Percentiles rank a stretch among this genome's conserved stretches.
Evolutionary conservation across 2,113 vertebrate species (phyloP).

Genomic region (Sigmodon hispidus): DNA sequence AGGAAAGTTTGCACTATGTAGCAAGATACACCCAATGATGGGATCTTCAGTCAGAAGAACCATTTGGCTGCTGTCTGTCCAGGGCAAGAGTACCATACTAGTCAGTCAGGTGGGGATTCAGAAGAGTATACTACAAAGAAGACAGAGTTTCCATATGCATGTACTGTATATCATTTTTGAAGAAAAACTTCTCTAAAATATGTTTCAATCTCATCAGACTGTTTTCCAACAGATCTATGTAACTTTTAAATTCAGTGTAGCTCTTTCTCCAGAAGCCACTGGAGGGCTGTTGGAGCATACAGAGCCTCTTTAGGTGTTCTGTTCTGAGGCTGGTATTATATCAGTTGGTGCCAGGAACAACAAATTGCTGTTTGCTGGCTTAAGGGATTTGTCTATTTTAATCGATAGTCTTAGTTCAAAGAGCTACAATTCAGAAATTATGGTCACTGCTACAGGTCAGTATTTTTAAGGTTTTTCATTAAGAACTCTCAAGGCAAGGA

Average conservation of each 20-base stretch:
- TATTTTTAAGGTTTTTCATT: neutral
- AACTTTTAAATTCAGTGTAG: neutral
- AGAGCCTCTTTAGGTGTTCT: neutral
- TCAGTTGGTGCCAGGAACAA: neutral
- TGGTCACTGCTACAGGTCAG: neutral
- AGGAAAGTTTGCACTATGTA: fast-evolving
- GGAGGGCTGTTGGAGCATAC: neutral
- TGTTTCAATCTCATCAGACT: neutral
- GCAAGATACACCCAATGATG: neutral
- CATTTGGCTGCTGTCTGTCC: neutral
- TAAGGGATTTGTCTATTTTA: neutral
- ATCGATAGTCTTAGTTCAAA: neutral
- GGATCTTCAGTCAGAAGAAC: neutral
- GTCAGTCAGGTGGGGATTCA: too few species aligned
- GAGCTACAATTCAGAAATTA: neutral
- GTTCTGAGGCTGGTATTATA: neutral
- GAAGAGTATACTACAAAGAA: neutral
- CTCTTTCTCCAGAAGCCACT: neutral
- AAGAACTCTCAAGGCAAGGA: neutral
- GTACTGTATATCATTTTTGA: neutral
- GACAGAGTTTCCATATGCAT: neutral
- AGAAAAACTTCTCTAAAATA: neutral
- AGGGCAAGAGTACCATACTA: neutral
- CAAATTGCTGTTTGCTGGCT: neutral
- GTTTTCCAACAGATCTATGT: neutral